Conservation (phyloP, 1,140 invertebrate species). For the Gyrodactylus bullatarudis region DNA sequence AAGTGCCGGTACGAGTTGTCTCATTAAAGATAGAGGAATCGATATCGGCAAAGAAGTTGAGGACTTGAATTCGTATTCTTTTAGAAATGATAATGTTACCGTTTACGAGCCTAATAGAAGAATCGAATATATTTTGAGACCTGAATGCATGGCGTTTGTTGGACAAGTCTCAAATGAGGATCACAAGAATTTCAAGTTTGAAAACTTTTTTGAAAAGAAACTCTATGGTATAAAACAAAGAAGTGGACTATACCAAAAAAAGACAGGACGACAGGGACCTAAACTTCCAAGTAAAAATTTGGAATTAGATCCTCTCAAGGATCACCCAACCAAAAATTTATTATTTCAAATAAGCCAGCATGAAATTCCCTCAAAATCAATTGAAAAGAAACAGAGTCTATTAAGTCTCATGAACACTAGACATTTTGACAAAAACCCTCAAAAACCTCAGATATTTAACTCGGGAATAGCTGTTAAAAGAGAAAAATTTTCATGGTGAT, state of each 20-base stretch:
- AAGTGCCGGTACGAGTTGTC: neutral
- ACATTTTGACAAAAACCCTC: neutral
- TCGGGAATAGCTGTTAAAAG: neutral
- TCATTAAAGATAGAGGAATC: neutral
- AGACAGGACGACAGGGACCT: neutral
- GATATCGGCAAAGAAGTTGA: neutral
- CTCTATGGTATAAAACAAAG: neutral
- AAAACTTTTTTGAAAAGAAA: neutral
- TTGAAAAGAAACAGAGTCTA: neutral
- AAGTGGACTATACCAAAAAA: neutral
- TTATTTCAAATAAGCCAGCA: neutral
- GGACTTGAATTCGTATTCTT: neutral
- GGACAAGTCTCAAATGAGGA: constrained; percentile 2
- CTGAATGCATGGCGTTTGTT: neutral
- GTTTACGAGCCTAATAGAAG: neutral
- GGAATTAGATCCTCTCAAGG: neutral
- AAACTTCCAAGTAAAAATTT: neutral
- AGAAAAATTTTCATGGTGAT: neutral
- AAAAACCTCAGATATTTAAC: neutral
- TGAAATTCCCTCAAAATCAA: neutral
- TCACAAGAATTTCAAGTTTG: neutral
- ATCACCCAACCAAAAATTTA: neutral
- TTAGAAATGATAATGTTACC: neutral
- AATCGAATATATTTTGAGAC: neutral
- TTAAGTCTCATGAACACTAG: neutral